Evolutionary conservation across 2,888 invertebrate species (phyloP).

Genomic region (Latrodectus elegans): DNA sequence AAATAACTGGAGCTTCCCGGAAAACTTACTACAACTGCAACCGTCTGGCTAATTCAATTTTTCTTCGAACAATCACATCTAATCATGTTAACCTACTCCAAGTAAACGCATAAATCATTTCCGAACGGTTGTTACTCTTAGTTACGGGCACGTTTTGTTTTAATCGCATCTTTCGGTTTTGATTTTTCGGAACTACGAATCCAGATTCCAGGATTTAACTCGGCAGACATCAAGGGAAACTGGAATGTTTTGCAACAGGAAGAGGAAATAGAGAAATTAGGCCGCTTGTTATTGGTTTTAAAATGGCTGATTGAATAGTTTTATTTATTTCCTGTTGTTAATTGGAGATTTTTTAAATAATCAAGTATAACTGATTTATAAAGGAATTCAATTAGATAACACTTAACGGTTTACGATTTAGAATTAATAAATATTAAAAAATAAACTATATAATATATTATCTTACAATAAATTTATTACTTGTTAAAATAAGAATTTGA

Average conservation of each 20-base stretch:
- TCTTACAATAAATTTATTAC: too few relatives aligned
- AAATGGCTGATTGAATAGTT: neutral
- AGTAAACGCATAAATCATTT: neutral
- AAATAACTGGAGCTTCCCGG: neutral
- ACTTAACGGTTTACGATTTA: too few relatives aligned
- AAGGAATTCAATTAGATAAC: too few relatives aligned
- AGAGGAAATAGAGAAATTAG: too few relatives aligned
- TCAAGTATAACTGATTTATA: too few relatives aligned
- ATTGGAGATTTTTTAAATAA: neutral
- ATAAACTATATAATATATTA: too few relatives aligned
- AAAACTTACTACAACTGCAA: neutral
- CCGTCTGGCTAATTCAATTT: conserved; percentile 54
- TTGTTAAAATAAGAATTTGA: too few relatives aligned
- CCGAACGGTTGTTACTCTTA: neutral
- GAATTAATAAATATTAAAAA: too few relatives aligned
- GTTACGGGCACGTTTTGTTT: neutral
- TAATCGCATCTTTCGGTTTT: neutral
- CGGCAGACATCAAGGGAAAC: too few relatives aligned
- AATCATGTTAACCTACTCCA: conserved; percentile 22
- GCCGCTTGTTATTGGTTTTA: neutral
- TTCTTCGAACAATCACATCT: conserved; percentile 63
- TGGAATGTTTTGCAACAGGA: too few relatives aligned
- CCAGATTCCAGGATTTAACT: too few relatives aligned
- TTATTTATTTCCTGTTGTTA: neutral
- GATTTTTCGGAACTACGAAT: too few relatives aligned